phyloP scores from a whole-genome alignment of 2,797 vertebrate genomes.

The Aldrovandia affinis region DNA sequence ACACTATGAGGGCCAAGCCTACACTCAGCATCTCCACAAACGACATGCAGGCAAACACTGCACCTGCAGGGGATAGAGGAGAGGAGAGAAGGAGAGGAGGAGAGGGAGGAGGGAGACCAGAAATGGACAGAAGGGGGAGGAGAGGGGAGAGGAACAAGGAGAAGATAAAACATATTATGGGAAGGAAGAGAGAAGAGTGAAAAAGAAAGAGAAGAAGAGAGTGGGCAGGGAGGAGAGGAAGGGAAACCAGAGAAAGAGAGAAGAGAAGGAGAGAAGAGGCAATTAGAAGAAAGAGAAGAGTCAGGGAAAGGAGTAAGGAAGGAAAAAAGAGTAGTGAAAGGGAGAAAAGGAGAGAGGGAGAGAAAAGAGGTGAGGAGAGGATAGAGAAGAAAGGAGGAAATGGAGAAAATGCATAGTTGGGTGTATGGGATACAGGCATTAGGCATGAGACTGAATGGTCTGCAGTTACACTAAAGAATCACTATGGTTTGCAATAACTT shows the following conservation, averaged over 20 bases:
- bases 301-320: not conserved
- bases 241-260: not conserved
- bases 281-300: too few relatives aligned
- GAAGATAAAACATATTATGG: not conserved
- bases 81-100: not conserved
- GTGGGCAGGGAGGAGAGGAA: not conserved
- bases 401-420: not conserved
- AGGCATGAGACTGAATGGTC: not conserved
- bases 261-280: not conserved
- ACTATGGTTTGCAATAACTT: not conserved
- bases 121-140: not conserved
- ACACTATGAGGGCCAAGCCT: conserved; percentile 62
- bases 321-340: not conserved
- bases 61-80: conserved; percentile 64
- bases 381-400: not conserved
- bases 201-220: not conserved
- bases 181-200: not conserved
- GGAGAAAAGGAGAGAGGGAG: not conserved
- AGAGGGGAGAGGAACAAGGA: not conserved
- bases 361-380: not conserved
- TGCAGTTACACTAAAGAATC: not conserved
- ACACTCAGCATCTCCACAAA: conserved; percentile 78
- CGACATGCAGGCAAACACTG: conserved; percentile 81
- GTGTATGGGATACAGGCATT: not conserved
- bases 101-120: not conserved